Percentiles rank a stretch among this genome's conserved stretches.
Conservation (phyloP, 2,888 invertebrate species). For the Acleris cristana region DNA sequence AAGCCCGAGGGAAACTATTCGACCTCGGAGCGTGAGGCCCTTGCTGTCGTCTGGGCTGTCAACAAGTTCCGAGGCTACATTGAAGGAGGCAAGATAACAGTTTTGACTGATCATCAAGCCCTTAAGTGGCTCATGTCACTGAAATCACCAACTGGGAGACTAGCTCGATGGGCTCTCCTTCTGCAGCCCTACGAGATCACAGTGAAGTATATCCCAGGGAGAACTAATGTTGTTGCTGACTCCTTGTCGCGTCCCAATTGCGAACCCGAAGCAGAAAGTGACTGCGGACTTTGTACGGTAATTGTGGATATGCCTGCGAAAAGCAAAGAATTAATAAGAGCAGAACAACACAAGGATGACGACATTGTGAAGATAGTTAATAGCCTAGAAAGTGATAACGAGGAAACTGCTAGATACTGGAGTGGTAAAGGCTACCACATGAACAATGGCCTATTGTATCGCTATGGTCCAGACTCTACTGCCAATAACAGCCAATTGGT, state of each 20-base stretch:
- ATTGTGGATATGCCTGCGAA: constrained; percentile 40
- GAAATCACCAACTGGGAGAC: constrained; percentile 58
- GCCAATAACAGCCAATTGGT: not conserved
- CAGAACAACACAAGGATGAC: constrained; percentile 3
- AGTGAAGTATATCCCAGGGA: constrained; percentile 53
- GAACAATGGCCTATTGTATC: constrained; percentile 4
- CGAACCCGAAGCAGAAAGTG: not conserved
- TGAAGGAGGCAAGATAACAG: constrained; percentile 22
- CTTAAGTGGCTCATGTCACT: constrained; percentile 44
- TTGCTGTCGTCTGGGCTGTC: no score
- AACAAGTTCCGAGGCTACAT: constrained; percentile 17
- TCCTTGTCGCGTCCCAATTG: constrained; percentile 35
- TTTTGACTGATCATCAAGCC: constrained; percentile 36
- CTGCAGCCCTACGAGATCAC: constrained; percentile 53
- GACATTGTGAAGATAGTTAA: not conserved
- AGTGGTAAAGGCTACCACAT: not conserved
- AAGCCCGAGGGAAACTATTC: constrained; percentile 54
- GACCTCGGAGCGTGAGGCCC: constrained; percentile 54
- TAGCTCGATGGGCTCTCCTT: constrained; percentile 63
- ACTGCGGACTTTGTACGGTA: not conserved
- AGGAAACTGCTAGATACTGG: constrained; percentile 6
- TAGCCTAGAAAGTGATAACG: not conserved
- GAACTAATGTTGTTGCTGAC: constrained; percentile 40
- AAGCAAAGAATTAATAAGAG: not conserved
- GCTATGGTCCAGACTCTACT: not conserved